Percentiles rank a stretch among this genome's conserved stretches.
Conservation (phyloP, 2,113 vertebrate genomes). For the Craseonycteris thonglongyai region DNA sequence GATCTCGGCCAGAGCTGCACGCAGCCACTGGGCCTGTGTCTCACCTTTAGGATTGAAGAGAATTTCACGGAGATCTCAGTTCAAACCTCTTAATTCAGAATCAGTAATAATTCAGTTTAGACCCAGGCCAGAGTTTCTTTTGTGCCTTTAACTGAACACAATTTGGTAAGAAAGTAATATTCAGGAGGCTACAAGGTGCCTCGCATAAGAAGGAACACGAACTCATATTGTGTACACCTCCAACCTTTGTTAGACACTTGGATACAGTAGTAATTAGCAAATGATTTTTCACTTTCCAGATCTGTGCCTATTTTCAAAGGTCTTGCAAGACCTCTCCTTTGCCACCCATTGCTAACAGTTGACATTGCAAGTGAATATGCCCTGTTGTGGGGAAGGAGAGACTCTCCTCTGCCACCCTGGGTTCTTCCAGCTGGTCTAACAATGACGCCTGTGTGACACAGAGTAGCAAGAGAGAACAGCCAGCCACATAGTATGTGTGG, state of each 20-base stretch:
- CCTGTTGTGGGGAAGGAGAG: neutral
- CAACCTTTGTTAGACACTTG: neutral
- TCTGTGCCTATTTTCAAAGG: neutral
- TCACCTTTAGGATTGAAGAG: neutral
- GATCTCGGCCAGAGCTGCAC: neutral
- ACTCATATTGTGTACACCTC: neutral
- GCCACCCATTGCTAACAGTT: neutral
- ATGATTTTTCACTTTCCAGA: neutral
- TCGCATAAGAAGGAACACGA: neutral
- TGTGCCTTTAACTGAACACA: neutral
- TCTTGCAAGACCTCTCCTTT: neutral
- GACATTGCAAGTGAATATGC: neutral
- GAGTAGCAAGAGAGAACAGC: neutral
- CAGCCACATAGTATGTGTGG: neutral
- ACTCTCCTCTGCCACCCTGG: neutral
- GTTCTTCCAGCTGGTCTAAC: neutral
- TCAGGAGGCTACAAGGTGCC: neutral
- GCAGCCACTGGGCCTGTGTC: neutral
- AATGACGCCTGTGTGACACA: neutral
- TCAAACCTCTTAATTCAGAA: neutral
- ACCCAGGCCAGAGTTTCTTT: neutral
- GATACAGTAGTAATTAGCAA: neutral
- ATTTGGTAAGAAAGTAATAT: neutral
- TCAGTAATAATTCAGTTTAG: neutral
- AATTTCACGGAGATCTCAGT: neutral